A percentile compares a stretch with the other conserved stretches of the same genome.
Conservation (phyloP, 1,140 invertebrate genomes). For the Diploscapter pachys region DNA sequence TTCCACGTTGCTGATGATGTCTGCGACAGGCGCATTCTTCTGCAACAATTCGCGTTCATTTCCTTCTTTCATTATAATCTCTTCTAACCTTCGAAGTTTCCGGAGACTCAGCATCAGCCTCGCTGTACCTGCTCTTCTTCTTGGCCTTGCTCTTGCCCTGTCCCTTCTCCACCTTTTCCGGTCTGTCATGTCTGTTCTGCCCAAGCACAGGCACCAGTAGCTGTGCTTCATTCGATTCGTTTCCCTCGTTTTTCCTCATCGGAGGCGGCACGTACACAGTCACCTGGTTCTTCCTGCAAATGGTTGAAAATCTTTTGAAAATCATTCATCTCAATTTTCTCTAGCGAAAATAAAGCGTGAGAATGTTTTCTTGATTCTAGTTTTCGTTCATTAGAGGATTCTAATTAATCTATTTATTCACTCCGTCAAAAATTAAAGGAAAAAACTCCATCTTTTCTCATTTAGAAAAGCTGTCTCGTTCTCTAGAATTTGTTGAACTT, state of each 20-base stretch:
- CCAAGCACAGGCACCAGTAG: not conserved
- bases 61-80: not conserved
- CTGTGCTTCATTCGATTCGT: not conserved
- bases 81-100: not conserved
- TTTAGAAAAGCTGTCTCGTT: not conserved
- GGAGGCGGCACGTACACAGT: not conserved
- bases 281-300: not conserved
- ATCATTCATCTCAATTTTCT: not conserved
- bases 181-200: not conserved
- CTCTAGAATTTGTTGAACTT: not conserved
- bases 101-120: not conserved
- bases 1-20: conserved; percentile 2
- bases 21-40: not conserved
- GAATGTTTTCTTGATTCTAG: not conserved
- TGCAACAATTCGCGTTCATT: not conserved
- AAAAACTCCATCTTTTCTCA: not conserved
- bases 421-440: conserved; percentile 32
- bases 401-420: not conserved
- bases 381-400: not conserved
- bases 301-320: not conserved
- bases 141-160: not conserved
- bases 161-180: not conserved
- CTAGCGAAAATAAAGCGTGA: not conserved
- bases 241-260: conserved; percentile 1
- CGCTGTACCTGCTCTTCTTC: not conserved